Percentiles rank a stretch among this genome's conserved stretches.
Conservation (phyloP, 2,797 vertebrate genomes). For the Brachymystax lenok region DNA sequence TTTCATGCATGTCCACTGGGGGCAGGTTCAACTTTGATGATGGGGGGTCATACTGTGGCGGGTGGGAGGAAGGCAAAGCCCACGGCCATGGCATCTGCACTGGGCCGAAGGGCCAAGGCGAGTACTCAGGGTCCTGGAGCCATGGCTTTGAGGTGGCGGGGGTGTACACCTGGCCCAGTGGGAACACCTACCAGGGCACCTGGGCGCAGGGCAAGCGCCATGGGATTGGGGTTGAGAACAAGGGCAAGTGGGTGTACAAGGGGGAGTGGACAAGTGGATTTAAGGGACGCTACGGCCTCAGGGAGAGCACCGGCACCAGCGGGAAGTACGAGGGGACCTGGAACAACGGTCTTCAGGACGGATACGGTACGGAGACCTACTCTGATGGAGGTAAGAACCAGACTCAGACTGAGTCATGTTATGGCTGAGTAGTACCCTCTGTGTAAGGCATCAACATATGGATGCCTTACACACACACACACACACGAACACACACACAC, state of each 20-base stretch:
- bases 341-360: conserved; percentile 98
- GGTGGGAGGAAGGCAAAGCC: conserved; percentile 99
- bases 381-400: conserved; percentile 92
- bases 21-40: conserved; percentile 99
- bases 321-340: conserved; percentile 98
- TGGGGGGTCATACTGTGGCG: conserved; percentile 99
- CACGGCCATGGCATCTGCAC: conserved; percentile 99
- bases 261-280: conserved; percentile 99
- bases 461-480: not conserved
- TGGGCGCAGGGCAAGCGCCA: conserved; percentile 99
- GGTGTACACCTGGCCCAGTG: conserved; percentile 98
- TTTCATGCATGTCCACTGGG: conserved; percentile 99
- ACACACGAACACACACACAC: not conserved
- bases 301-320: conserved; percentile 91
- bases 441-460: not conserved
- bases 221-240: conserved; percentile 95
- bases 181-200: conserved; percentile 98
- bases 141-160: conserved; percentile 98
- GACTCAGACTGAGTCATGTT: not conserved
- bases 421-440: not conserved
- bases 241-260: conserved; percentile 98
- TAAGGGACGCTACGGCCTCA: conserved; percentile 97
- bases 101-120: conserved; percentile 97
- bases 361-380: conserved; percentile 98
- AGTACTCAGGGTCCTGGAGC: conserved; percentile 97